A percentile compares a stretch with the other conserved stretches of the same genome.
Evolutionary conservation across 2,888 invertebrate genomes (phyloP).

Genomic region (Imbricaverruca yamaguchii): DNA sequence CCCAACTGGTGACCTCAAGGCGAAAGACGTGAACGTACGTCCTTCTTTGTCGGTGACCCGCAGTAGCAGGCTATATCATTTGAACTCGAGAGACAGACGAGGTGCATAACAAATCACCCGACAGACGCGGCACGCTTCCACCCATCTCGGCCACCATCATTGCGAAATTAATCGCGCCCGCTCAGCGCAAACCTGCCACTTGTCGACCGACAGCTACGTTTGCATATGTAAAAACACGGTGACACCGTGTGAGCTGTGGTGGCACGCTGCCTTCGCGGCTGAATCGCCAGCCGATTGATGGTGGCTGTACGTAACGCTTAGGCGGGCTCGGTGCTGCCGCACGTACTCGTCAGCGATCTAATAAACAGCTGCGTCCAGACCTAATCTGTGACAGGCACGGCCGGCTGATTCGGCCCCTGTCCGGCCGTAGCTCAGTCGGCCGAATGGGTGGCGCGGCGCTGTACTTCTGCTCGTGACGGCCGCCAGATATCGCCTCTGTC

Average conservation of each 20-base stretch:
- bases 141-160: not conserved
- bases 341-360: not conserved
- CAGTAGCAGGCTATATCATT: too few species aligned
- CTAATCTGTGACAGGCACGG: not conserved
- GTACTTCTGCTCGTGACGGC: not conserved
- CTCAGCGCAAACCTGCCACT: not conserved
- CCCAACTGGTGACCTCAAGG: too few species aligned
- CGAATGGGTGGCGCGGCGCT: slow-evolving; percentile 4
- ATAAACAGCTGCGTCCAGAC: not conserved
- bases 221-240: slow-evolving; percentile 21
- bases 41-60: too few species aligned
- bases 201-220: not conserved
- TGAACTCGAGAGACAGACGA: too few species aligned
- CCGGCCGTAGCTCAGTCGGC: not conserved
- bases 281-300: not conserved
- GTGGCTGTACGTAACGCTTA: slow-evolving; percentile 7
- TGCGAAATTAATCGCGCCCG: not conserved
- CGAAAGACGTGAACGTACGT: too few species aligned
- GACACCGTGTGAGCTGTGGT: not conserved
- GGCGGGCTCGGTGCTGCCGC: not conserved
- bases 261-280: not conserved
- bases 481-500: too few species aligned
- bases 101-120: not conserved
- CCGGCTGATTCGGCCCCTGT: not conserved
- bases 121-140: not conserved